Base-by-base conservation (phyloP, 2,888 invertebrate genomes). In the Conops quadrifasciatus region DNA sequence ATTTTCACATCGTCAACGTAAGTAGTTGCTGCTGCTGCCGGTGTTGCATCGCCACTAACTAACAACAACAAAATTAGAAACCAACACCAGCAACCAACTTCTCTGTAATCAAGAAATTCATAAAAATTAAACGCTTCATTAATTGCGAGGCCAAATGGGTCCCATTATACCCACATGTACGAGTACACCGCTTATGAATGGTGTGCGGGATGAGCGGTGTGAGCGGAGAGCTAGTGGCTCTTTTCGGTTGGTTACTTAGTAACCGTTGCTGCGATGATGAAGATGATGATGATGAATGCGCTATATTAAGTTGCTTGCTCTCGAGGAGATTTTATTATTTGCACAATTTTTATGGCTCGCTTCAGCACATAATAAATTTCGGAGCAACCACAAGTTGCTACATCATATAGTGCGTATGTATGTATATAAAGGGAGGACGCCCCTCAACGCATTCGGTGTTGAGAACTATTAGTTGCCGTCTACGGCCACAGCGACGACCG, bases 51-150 rank as follows among this genome's bases (percentile, higher is more conserved):
- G 4, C 21, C n/a, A 21, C 53, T 24, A 36, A 36, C 36, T 7
- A 36, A 36, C 36, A 36, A 36, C n/a, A 36, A 36, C 36, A 36
- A 36, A 9, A 36, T 21, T 45, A 19, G 30, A 62, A 43, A 36
- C 43, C 62, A 43, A 30, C 15, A 15, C 13, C 56, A 43, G 36
- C 26, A 49, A 30, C 51, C 30, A 53, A 36, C 53, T 2, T 51
- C 3, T 19, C 21, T 15, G 5, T 49, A 64, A 53, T 53, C 53
- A 53, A 26, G 28, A 36, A 66, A 43, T 53, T 66, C 53, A 36
- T 30, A 53, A 66, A 66, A 66, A 66, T 53, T 47, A 51, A 36
- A 53, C 49, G 66, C 66, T 51, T 66, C 66, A 66, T 30, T 63
- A 19, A 21, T 21, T 1, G 24, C 13, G 62, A 15, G 47, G 21